These are phyloP conservation scores for Zaprionus kolodkinae DNA, from an alignment of 1,140 invertebrate genomes.

Conservation along the genomic window DNA sequence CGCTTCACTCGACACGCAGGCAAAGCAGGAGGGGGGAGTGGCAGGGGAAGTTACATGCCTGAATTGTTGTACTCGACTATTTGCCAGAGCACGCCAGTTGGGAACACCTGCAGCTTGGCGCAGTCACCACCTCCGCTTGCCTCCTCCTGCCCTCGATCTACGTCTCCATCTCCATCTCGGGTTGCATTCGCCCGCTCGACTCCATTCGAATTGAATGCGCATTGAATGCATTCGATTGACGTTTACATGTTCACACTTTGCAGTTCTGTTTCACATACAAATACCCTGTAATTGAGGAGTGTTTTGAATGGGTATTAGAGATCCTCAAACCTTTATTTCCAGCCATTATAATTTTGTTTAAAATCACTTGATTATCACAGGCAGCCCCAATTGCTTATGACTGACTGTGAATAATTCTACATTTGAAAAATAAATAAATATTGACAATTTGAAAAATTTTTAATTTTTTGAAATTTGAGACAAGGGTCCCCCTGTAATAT, in stretches of 20 bases:
- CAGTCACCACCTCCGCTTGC: neutral
- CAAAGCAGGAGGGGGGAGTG: neutral
- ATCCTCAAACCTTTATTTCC: no score
- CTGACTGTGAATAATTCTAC: no score
- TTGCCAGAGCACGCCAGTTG: constrained; percentile 24
- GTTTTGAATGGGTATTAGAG: neutral
- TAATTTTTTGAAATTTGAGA: no score
- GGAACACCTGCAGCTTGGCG: constrained; percentile 63
- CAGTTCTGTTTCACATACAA: neutral
- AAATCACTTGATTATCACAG: no score
- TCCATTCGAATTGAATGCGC: constrained; percentile 29
- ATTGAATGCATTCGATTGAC: constrained; percentile 47
- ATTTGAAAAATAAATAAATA: no score
- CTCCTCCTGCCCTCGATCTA: constrained; percentile 12
- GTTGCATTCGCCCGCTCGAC: constrained; percentile 11
- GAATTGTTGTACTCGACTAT: constrained; percentile 8
- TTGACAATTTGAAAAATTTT: no score
- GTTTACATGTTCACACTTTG: constrained; percentile 72
- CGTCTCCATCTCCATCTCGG: constrained; percentile 14
- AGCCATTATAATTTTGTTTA: no score
- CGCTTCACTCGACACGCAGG: constrained; percentile 31
- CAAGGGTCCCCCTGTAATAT: no score
- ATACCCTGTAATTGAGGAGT: constrained; percentile 18
- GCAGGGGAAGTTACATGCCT: neutral
- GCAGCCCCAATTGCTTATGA: no score